Evolutionary conservation across 2,888 invertebrate genomes (phyloP), one percentile per base, ranked within the genome.

Genomic region (Volucella bombylans): DNA sequence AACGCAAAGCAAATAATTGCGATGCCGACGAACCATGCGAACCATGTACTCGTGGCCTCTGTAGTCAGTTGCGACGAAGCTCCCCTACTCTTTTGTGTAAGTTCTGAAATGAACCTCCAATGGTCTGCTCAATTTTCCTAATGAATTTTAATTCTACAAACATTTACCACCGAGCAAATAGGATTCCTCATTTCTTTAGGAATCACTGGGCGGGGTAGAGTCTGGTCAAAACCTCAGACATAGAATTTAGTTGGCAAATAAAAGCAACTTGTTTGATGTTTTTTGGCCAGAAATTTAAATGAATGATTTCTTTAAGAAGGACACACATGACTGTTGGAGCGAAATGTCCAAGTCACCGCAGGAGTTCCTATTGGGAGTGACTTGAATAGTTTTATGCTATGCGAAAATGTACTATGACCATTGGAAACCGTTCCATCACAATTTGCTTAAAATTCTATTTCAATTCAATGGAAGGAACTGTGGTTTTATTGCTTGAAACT

Each of bases 121-220:
- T 10, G 57, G 47, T 71, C 62, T 55, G 59, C 45, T 54, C 39
- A 71, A 65, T 71, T 64, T 67, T 79, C 49, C 74, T 61, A 71
- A 79, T 79, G 79, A 79, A 83, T 74, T 83, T 59, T 65, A 80
- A 76, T 83, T 65, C 65, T 55, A 49, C 61, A 62, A 83, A 57
- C 74, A 80, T 67, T 79, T 43, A 83, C 72, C 72, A 79, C 80
- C 61, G 59, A 79, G 61, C 69, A 78, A 82, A 78, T 78, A 68
- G 62, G 62, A 65, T 68, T 55, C 47, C 31, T 31, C 6, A 1
- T 31, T 31, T 31, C 6, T 31, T 31, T 31, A 31, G 6, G 31
- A 31, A 31, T 31, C 31, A 4, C 31, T 31, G 31, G 31, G 6
- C 14, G 43, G 12, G 65, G 41, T 11, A 4, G 39, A 38, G 1